phyloP scores from a whole-genome alignment of 2,888 invertebrate genomes.

The Pecten maximus region DNA sequence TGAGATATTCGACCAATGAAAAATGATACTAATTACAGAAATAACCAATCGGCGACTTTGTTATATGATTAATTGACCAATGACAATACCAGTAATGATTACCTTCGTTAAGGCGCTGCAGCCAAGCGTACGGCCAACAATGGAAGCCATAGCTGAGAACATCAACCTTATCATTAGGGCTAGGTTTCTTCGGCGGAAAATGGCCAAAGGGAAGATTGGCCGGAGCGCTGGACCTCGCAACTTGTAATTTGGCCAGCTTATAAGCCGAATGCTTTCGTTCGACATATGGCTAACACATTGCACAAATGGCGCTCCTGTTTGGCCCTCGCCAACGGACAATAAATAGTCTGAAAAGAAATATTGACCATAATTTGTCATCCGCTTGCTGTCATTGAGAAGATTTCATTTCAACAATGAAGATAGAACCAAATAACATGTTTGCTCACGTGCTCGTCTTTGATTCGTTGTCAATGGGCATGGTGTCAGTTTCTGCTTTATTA shows the following conservation, averaged over 20 bases:
- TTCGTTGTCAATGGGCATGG: neutral
- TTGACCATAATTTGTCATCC: conserved; percentile 33
- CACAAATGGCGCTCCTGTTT: conserved; percentile 6
- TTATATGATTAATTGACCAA: conserved; percentile 35
- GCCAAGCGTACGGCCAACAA: neutral
- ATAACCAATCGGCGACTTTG: conserved; percentile 33
- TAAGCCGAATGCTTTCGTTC: neutral
- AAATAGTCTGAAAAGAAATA: conserved; percentile 23
- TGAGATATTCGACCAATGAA: conserved; percentile 26
- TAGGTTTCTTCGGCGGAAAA: neutral
- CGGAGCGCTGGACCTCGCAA: conserved; percentile 30
- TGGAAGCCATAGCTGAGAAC: neutral
- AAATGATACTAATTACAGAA: conserved; percentile 32
- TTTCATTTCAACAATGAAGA: conserved; percentile 19
- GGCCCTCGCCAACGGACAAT: neutral
- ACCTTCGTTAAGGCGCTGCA: neutral
- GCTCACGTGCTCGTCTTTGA: conserved; percentile 24
- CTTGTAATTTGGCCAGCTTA: conserved; percentile 16
- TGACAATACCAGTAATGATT: conserved; percentile 32
- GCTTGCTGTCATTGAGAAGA: conserved; percentile 9
- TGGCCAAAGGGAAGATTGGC: conserved; percentile 32
- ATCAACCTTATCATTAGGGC: neutral
- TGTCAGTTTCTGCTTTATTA: neutral
- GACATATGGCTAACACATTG: neutral
- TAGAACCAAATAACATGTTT: neutral